Percentiles rank a stretch among this genome's conserved stretches.
Evolutionary conservation across 2,797 vertebrate genomes (phyloP).

Genomic region (Halcyon smyrnensis): DNA sequence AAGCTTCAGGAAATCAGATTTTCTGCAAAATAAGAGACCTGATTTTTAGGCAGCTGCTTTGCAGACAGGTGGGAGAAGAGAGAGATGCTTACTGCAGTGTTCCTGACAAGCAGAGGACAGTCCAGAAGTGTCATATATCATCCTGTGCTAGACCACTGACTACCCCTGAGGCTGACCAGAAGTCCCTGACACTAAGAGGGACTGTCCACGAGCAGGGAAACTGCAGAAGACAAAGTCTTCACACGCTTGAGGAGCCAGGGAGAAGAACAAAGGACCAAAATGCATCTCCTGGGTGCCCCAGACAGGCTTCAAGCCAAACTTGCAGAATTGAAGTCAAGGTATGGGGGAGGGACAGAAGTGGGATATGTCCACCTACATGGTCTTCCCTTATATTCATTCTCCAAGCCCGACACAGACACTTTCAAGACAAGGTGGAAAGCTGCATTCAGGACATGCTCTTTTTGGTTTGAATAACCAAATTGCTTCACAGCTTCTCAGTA

Average conservation of each 20-base stretch:
- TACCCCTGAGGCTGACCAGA: background rate
- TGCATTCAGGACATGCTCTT: background rate
- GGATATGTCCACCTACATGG: background rate
- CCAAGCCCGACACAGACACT: background rate
- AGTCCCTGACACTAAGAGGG: background rate
- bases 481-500: background rate
- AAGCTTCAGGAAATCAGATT: background rate
- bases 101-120: background rate
- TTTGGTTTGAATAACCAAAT: background rate
- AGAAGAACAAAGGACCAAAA: background rate
- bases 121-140: background rate
- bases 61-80: background rate
- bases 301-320: background rate
- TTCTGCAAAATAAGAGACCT: background rate
- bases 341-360: background rate
- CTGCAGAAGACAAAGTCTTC: background rate
- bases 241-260: background rate
- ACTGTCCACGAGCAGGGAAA: background rate
- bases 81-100: background rate
- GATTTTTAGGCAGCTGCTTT: background rate
- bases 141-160: background rate
- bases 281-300: background rate
- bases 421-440: background rate
- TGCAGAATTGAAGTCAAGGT: background rate
- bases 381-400: background rate